Conservation (phyloP, 2,888 invertebrate species). For the Drosophila phalerata region DNA sequence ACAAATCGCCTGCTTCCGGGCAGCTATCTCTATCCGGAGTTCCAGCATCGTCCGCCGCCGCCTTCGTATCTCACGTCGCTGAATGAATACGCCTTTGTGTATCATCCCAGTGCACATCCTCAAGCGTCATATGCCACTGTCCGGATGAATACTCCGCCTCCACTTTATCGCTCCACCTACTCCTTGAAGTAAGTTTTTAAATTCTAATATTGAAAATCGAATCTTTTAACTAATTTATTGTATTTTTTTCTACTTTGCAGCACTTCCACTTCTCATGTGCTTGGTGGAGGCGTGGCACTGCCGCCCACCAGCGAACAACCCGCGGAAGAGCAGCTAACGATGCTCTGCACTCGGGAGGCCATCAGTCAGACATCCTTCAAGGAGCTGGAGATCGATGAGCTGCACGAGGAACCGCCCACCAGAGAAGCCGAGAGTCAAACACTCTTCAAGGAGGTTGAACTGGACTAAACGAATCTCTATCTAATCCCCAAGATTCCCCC, state of each 20-base stretch:
- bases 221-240: not conserved
- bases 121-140: conserved; percentile 83
- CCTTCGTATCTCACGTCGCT: conserved; percentile 98
- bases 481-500: not conserved
- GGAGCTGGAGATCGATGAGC: conserved; percentile 51
- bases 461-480: conserved; percentile 45
- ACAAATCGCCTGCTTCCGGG: conserved; percentile 92
- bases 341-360: conserved; percentile 45
- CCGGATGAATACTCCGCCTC: conserved; percentile 91
- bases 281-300: conserved; percentile 34
- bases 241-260: conserved; percentile 28
- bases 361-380: conserved; percentile 59
- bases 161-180: conserved; percentile 95
- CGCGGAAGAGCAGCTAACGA: conserved; percentile 42
- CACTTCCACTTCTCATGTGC: conserved; percentile 41
- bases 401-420: conserved; percentile 45
- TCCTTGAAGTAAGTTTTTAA: conserved; percentile 88
- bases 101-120: conserved; percentile 86
- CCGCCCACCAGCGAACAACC: conserved; percentile 55
- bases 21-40: conserved; percentile 97
- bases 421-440: conserved; percentile 52
- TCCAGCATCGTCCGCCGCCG: conserved; percentile 97
- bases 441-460: conserved; percentile 62
- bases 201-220: not conserved
- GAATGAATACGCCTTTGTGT: conserved; percentile 96